Conservation (phyloP, 2,113 vertebrate genomes). For the Sinocyclocheilus grahami region DNA sequence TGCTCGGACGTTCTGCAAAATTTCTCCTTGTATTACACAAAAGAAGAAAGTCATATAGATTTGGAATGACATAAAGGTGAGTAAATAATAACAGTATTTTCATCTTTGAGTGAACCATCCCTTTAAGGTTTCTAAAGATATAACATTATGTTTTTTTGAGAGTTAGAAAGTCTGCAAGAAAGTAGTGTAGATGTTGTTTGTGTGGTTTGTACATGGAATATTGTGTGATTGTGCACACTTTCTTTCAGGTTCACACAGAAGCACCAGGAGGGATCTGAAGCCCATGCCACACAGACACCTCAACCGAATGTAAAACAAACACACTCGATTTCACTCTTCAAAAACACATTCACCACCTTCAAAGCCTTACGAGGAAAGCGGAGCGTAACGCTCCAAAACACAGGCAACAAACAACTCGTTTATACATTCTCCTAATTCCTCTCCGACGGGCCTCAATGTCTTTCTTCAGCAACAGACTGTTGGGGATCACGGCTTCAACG, state of each 20-base stretch:
- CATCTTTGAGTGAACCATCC: neutral
- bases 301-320: conserved; percentile 67
- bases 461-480: conserved; percentile 59
- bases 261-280: conserved; percentile 46
- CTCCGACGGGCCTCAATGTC: conserved; percentile 59
- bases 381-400: conserved; percentile 65
- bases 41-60: neutral
- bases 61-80: neutral
- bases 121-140: neutral
- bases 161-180: neutral
- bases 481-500: conserved; percentile 52
- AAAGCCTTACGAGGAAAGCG: conserved; percentile 69
- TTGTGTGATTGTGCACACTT: conserved; percentile 23
- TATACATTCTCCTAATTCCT: conserved; percentile 68
- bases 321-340: conserved; percentile 64
- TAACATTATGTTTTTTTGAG: neutral
- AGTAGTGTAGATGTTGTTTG: conserved; percentile 16
- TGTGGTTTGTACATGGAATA: neutral
- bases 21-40: neutral
- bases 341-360: conserved; percentile 65
- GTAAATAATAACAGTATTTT: neutral
- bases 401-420: conserved; percentile 69
- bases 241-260: neutral
- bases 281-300: conserved; percentile 62
- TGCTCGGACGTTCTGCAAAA: neutral